Percentiles rank a stretch among this genome's conserved stretches.
phyloP scores from a whole-genome alignment of 2,113 vertebrate genomes.

The Dunckerocampus dactyliophorus region DNA sequence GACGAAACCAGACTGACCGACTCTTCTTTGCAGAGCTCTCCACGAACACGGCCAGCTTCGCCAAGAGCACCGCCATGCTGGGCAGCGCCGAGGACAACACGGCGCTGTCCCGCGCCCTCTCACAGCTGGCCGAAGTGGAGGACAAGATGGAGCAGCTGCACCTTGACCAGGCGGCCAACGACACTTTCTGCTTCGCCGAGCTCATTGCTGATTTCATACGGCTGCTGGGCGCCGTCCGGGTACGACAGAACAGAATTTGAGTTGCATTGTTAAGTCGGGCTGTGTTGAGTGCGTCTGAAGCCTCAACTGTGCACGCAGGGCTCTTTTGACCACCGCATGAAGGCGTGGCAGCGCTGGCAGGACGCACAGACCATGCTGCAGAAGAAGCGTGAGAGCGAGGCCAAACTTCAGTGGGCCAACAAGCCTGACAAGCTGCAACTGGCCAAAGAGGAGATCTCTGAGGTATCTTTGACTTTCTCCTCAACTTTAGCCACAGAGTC shows the following conservation, averaged over 20 bases:
- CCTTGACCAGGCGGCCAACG: conserved; percentile 88
- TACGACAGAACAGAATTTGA: conserved; percentile 48
- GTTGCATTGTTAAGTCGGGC: neutral
- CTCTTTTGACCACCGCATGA: conserved; percentile 95
- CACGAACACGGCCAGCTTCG: conserved; percentile 86
- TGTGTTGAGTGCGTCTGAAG: neutral
- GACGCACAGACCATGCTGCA: conserved; percentile 87
- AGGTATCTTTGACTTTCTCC: conserved; percentile 71
- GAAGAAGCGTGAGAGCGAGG: conserved; percentile 93
- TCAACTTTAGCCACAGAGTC: neutral
- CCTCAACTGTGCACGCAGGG: conserved; percentile 65
- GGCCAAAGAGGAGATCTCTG: conserved; percentile 91
- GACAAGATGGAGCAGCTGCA: conserved; percentile 95
- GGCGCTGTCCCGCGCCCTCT: conserved; percentile 88
- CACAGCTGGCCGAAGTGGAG: conserved; percentile 95
- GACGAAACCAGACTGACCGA: no score
- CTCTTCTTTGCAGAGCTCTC: conserved; percentile 72
- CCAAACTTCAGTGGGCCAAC: conserved; percentile 94
- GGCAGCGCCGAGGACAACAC: conserved; percentile 98
- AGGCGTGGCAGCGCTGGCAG: conserved; percentile 97
- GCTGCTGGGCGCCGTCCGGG: conserved; percentile 86
- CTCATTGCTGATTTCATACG: conserved; percentile 94
- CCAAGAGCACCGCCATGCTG: conserved; percentile 95
- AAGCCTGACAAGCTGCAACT: conserved; percentile 96
- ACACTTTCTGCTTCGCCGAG: conserved; percentile 90